A percentile compares a stretch with the other conserved stretches of the same genome.
These are phyloP conservation scores for Phrixothrix hirtus DNA, from an alignment of 2,888 invertebrate genomes.

Conservation along the genomic window DNA sequence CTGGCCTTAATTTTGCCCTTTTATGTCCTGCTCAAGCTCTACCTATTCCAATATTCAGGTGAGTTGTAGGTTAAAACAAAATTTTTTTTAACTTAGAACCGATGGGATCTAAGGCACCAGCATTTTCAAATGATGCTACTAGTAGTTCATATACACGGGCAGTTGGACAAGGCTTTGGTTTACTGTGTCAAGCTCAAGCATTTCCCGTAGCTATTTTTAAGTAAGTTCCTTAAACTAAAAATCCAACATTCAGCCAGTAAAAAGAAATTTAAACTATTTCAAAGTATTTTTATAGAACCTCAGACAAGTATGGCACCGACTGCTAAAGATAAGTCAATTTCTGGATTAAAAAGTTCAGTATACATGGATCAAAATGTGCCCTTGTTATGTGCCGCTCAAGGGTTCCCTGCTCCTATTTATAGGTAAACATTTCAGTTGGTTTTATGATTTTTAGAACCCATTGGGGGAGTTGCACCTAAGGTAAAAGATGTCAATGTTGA, in stretches of 20 bases:
- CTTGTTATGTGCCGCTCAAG: constrained; percentile 51
- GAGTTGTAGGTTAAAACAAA: constrained; percentile 44
- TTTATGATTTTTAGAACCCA: constrained; percentile 50
- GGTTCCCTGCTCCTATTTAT: constrained; percentile 65
- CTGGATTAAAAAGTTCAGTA: constrained; percentile 20
- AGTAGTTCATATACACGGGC: constrained; percentile 65
- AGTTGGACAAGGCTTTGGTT: constrained; percentile 62
- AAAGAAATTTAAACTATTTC: not conserved
- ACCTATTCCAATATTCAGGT: constrained; percentile 74
- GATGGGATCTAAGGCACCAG: constrained; percentile 65
- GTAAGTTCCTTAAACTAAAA: constrained; percentile 54
- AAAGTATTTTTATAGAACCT: constrained; percentile 37
- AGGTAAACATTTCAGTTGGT: constrained; percentile 56
- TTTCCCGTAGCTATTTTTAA: constrained; percentile 67
- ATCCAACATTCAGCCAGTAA: not conserved
- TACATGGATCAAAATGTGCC: constrained; percentile 2
- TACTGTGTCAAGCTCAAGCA: constrained; percentile 73
- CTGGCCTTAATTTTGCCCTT: constrained; percentile 57
- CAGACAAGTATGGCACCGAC: constrained; percentile 57
- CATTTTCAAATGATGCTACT: constrained; percentile 65
- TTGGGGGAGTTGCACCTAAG: constrained; percentile 59
- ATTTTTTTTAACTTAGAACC: constrained; percentile 57
- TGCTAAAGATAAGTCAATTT: constrained; percentile 54
- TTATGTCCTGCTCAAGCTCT: constrained; percentile 68
- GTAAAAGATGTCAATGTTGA: constrained; percentile 57